Percentiles rank a stretch among this genome's conserved stretches.
Conservation (phyloP, 2,888 invertebrate genomes). For the Coelinius sp. region DNA sequence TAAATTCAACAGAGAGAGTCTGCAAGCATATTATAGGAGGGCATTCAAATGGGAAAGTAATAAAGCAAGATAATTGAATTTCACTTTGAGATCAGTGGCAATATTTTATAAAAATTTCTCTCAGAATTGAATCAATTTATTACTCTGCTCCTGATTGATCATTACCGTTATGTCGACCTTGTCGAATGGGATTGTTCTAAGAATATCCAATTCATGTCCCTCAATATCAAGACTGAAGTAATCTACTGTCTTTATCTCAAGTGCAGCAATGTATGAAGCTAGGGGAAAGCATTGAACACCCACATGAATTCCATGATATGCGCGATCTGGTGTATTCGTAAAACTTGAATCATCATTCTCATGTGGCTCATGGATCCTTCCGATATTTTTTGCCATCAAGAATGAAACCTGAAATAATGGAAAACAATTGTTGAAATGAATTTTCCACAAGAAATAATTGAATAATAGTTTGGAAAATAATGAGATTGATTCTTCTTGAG, state of each 20-base stretch:
- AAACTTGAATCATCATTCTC: constrained; percentile 27
- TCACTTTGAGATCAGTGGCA: too few relatives aligned
- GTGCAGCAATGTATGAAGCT: constrained; percentile 70
- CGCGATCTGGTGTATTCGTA: constrained; percentile 54
- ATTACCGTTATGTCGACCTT: constrained; percentile 70
- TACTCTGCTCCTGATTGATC: neutral
- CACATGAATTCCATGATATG: constrained; percentile 57
- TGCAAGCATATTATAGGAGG: constrained; percentile 47
- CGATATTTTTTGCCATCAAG: constrained; percentile 69
- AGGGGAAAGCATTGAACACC: constrained; percentile 73
- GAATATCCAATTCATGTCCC: constrained; percentile 72
- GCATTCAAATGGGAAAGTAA: too few relatives aligned
- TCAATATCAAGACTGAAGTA: constrained; percentile 75
- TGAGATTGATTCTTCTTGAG: too few relatives aligned
- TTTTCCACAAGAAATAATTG: too few relatives aligned
- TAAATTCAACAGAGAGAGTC: constrained; percentile 71
- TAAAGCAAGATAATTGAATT: neutral
- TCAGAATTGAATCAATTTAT: neutral
- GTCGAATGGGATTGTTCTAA: constrained; percentile 73
- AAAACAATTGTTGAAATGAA: too few relatives aligned
- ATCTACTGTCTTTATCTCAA: constrained; percentile 72
- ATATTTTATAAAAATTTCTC: too few relatives aligned
- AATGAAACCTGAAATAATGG: constrained; percentile 65
- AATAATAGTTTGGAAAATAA: too few relatives aligned
- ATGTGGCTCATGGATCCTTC: constrained; percentile 63